Percentiles rank a stretch among this genome's conserved stretches.
Evolutionary conservation across 2,113 vertebrate species (phyloP).

Genomic region (Neofelis nebulosa): DNA sequence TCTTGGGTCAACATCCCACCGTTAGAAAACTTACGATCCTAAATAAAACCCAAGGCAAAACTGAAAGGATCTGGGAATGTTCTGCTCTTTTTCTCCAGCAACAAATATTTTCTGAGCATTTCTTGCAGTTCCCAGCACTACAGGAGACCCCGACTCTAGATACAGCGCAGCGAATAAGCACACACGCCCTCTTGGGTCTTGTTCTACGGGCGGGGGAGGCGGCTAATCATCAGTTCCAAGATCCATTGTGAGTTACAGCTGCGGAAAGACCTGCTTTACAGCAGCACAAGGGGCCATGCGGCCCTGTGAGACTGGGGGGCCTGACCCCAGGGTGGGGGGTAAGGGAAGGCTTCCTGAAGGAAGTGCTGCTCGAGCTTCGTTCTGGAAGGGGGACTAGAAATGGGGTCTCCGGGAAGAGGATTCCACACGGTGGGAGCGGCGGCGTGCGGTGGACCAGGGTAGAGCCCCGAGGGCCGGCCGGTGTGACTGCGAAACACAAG

Average conservation of each 20-base stretch:
- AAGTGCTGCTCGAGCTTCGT: not conserved
- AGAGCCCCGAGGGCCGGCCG: not conserved
- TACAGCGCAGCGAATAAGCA: not conserved
- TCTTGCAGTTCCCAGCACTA: not conserved
- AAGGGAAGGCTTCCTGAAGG: not conserved
- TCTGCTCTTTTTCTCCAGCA: conserved; percentile 9
- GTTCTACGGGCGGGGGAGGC: not conserved
- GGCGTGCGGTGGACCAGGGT: not conserved
- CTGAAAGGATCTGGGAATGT: not conserved
- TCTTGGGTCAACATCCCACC: not conserved
- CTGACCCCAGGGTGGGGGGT: not conserved
- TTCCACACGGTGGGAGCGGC: not conserved
- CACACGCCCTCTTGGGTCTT: not conserved
- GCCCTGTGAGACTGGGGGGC: not conserved
- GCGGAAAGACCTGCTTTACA: not conserved
- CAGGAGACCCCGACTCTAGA: not conserved
- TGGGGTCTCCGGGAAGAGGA: not conserved
- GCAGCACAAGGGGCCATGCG: not conserved
- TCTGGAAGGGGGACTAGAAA: conserved; percentile 32
- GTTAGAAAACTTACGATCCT: not conserved
- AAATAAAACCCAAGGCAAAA: conserved; percentile 43
- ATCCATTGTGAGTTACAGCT: conserved; percentile 34
- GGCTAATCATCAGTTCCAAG: not conserved
- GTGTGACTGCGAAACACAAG: not conserved
- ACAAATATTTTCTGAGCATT: conserved; percentile 4